Evolutionary conservation across 2,888 invertebrate species (phyloP).

Genomic region (Rhimphoctona megacephalus): DNA sequence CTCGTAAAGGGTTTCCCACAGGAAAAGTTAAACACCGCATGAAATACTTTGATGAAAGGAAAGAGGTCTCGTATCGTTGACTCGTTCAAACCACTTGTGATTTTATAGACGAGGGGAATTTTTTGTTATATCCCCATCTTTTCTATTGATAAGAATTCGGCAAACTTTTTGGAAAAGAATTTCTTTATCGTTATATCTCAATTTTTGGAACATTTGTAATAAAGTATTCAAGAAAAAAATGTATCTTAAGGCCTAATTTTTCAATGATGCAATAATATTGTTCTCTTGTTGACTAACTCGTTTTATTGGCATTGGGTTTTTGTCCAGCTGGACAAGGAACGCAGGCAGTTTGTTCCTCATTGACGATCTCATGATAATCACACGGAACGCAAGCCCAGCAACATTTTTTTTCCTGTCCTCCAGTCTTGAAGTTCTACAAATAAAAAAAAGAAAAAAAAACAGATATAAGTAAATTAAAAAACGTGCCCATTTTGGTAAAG

Average conservation of each 20-base stretch:
- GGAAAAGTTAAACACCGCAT: neutral
- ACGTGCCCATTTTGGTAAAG: neutral
- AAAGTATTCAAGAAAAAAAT: neutral
- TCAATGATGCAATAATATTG: neutral
- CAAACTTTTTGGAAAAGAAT: neutral
- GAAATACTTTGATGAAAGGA: constrained; percentile 33
- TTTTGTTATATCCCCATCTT: neutral
- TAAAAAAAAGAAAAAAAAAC: neutral
- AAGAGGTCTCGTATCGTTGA: constrained; percentile 27
- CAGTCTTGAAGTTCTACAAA: constrained; percentile 86
- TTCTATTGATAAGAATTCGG: neutral
- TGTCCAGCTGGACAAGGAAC: constrained; percentile 87
- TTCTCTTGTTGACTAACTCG: constrained; percentile 84
- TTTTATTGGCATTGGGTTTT: constrained; percentile 88
- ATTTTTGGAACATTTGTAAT: neutral
- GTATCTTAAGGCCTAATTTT: neutral
- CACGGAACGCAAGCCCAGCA: constrained; percentile 92
- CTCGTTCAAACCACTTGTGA: constrained; percentile 18
- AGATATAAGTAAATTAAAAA: neutral
- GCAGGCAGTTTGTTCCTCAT: constrained; percentile 87
- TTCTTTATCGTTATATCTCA: neutral
- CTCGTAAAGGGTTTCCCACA: constrained; percentile 9
- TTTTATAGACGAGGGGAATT: neutral
- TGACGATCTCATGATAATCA: constrained; percentile 87
- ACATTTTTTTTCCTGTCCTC: constrained; percentile 88